Percentiles rank a stretch among this genome's conserved stretches.
These are phyloP conservation scores for Drosophila truncata DNA, from an alignment of 1,140 invertebrate species.

Conservation along the genomic window DNA sequence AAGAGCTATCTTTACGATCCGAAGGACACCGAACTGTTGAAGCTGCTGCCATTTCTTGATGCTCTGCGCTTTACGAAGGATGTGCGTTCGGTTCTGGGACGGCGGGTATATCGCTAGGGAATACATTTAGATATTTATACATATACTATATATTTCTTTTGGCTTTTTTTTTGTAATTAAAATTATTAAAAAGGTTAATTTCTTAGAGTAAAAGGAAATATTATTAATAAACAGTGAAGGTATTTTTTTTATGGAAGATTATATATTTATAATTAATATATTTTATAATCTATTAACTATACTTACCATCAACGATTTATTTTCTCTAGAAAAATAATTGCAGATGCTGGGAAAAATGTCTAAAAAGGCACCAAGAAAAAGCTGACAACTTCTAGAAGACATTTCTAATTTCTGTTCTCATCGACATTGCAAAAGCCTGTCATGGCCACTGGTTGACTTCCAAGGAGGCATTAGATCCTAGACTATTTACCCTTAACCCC, in stretches of 20 bases:
- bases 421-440: background rate
- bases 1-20: conserved; percentile 57
- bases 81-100: conserved; percentile 51
- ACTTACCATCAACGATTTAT: background rate
- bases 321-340: background rate
- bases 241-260: no score
- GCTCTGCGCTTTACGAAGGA: conserved; percentile 67
- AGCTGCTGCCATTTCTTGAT: conserved; percentile 64
- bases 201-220: no score
- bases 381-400: conserved; percentile 4
- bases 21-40: conserved; percentile 48
- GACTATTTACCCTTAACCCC: background rate
- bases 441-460: background rate
- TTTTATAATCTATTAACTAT: no score
- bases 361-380: background rate
- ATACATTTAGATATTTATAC: background rate
- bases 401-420: conserved; percentile 1
- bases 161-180: background rate
- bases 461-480: background rate
- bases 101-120: background rate
- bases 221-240: no score
- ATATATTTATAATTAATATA: no score
- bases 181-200: no score
- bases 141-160: background rate
- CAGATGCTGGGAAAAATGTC: background rate